Evolutionary conservation across 2,113 vertebrate genomes (phyloP).

Genomic region (Xiphophorus couchianus): DNA sequence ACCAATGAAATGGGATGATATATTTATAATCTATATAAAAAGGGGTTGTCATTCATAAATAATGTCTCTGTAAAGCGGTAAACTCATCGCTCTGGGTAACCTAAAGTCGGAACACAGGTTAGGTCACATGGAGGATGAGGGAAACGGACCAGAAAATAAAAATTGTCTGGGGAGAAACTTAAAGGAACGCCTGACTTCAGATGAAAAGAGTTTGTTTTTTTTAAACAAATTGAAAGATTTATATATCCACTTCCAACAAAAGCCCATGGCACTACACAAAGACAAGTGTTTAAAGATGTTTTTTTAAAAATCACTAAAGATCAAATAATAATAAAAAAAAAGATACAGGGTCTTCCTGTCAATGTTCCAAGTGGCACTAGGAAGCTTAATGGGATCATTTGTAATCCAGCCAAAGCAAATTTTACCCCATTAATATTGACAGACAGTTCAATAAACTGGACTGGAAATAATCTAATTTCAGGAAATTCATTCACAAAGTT

Average conservation of each 20-base stretch:
- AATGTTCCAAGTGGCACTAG: slow-evolving; percentile 5
- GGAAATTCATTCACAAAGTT: too few relatives aligned
- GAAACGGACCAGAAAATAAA: not conserved
- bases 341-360: not conserved
- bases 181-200: slow-evolving; percentile 33
- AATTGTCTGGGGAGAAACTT: not conserved
- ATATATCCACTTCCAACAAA: slow-evolving; percentile 14
- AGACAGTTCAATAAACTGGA: not conserved
- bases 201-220: slow-evolving; percentile 11
- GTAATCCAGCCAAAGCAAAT: not conserved
- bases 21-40: not conserved
- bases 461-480: too few relatives aligned
- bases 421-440: too few relatives aligned
- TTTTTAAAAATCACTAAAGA: slow-evolving; percentile 12
- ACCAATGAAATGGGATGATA: slow-evolving; percentile 30
- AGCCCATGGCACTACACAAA: slow-evolving; percentile 25
- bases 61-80: slow-evolving; percentile 18
- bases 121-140: slow-evolving; percentile 62
- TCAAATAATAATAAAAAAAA: not conserved
- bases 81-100: slow-evolving; percentile 55
- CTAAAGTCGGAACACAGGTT: slow-evolving; percentile 64
- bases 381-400: not conserved
- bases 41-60: slow-evolving; percentile 4
- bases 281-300: not conserved
- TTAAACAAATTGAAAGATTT: not conserved